Base-by-base conservation (phyloP, 2,797 vertebrate species). In the Moxostoma hubbsi region DNA sequence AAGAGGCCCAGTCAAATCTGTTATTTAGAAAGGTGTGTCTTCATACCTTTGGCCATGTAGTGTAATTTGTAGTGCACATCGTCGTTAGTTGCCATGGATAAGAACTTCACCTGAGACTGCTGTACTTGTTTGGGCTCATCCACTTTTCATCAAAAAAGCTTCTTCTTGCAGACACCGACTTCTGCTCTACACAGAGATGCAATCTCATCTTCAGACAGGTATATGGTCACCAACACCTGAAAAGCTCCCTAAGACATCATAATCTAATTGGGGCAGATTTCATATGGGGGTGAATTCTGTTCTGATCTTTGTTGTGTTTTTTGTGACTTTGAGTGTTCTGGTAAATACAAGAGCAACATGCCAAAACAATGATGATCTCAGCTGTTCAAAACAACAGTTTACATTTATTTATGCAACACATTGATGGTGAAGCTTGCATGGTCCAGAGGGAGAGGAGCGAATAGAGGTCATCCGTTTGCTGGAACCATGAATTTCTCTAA, bases 141-240 rank as follows among this genome's bases (percentile, higher is more conserved):
- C 51, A 9, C 54, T 50, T 43, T 80, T 62, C 45, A 36, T 49
- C 16, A 59, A 4, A 13, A 16, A 9, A 15, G 10, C n/a, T 54
- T 66, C 49, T 54, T n/a, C 15, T 54, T 45, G 36, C 76, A 70
- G 10, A 67, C 45, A 62, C 50, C 63, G 12, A 72, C 61, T 36
- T 54, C 61, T n/a, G 53, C 50, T 15, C 36, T 36, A 57, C 62
- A 61, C 58, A 63, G 15, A 62, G 12, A 54, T 59, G 50, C 45
- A 51, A 49, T 66, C 57, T 69, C 24, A 68, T 13, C 58, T 65
- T 46, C n/a, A 10, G 57, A 81, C 65, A 64, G 54, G 76, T 76
- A 58, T 64, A 58, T 45, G 45, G 51, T 68, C n/a, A 75, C 16
- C 16, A 76, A 64, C 62, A 77, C 66, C 47, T 70, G 66, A 49